phyloP scores from a whole-genome alignment of 2,113 vertebrate species.

The Taxidea taxus region DNA sequence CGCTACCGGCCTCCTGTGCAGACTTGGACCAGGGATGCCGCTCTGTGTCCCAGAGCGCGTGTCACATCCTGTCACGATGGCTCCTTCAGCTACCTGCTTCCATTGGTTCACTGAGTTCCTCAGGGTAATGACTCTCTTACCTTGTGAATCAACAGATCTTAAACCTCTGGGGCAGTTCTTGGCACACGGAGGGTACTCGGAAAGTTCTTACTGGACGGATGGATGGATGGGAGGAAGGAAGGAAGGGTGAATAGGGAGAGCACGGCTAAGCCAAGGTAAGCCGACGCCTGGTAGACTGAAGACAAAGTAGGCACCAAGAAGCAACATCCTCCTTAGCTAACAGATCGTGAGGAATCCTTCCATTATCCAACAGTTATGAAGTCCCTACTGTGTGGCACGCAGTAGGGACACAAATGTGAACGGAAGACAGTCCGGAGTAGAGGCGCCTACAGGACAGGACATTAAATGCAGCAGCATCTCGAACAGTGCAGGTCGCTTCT shows the following conservation, averaged over 20 bases:
- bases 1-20: rapidly evolving
- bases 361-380: too few species aligned
- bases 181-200: neutral
- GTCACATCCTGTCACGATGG: rapidly evolving
- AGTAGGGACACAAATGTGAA: rapidly evolving
- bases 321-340: rapidly evolving
- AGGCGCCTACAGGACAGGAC: neutral
- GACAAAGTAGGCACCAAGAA: rapidly evolving
- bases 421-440: rapidly evolving
- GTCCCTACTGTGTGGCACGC: rapidly evolving
- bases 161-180: too few species aligned
- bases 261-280: neutral
- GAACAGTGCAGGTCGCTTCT: rapidly evolving
- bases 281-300: neutral
- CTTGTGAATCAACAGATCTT: rapidly evolving
- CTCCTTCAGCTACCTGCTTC: too few species aligned
- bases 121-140: neutral
- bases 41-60: neutral
- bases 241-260: rapidly evolving
- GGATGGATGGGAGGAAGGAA: rapidly evolving
- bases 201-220: rapidly evolving
- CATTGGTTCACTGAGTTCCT: rapidly evolving
- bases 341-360: rapidly evolving
- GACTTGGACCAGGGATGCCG: too few species aligned
- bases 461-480: neutral